Percentiles rank a stretch among this genome's conserved stretches.
Evolutionary conservation across 2,888 invertebrate species (phyloP).

Genomic region (Camptogramma bilineatum): DNA sequence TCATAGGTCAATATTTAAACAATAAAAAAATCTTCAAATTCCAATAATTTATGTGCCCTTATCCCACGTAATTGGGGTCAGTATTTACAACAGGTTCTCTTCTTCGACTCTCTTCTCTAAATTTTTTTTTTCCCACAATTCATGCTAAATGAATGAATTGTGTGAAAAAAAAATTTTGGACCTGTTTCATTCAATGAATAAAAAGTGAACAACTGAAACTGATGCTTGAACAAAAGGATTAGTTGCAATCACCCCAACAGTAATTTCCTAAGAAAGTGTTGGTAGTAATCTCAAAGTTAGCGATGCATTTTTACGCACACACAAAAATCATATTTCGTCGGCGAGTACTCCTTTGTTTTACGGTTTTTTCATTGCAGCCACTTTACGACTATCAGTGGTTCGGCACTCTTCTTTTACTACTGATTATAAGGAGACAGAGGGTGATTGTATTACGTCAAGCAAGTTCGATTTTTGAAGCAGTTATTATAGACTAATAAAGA

Average conservation of each 20-base stretch:
- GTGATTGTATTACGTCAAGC: constrained; percentile 16
- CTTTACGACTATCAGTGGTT: constrained; percentile 75
- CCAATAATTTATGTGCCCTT: too few relatives aligned
- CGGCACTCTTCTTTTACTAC: constrained; percentile 68
- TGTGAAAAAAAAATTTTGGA: too few relatives aligned
- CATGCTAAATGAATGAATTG: too few relatives aligned
- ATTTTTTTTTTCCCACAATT: too few relatives aligned
- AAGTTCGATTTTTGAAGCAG: not conserved
- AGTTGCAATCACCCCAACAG: not conserved
- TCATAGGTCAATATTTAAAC: too few relatives aligned
- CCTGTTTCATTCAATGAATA: too few relatives aligned
- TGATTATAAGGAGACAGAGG: constrained; percentile 8
- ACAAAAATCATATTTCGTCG: constrained; percentile 76
- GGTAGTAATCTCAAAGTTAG: constrained; percentile 33
- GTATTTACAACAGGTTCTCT: too few relatives aligned
- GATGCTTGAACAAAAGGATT: too few relatives aligned
- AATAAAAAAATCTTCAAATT: too few relatives aligned
- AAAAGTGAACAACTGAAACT: too few relatives aligned
- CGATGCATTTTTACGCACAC: constrained; percentile 43
- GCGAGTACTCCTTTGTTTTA: constrained; percentile 70
- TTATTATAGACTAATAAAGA: not conserved
- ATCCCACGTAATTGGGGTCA: too few relatives aligned
- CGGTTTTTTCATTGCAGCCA: constrained; percentile 77
- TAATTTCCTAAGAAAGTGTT: not conserved
- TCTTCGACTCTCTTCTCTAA: too few relatives aligned